These are phyloP conservation scores for Catostomus latipinnis DNA, from an alignment of 2,797 vertebrate genomes.

Conservation along the genomic window DNA sequence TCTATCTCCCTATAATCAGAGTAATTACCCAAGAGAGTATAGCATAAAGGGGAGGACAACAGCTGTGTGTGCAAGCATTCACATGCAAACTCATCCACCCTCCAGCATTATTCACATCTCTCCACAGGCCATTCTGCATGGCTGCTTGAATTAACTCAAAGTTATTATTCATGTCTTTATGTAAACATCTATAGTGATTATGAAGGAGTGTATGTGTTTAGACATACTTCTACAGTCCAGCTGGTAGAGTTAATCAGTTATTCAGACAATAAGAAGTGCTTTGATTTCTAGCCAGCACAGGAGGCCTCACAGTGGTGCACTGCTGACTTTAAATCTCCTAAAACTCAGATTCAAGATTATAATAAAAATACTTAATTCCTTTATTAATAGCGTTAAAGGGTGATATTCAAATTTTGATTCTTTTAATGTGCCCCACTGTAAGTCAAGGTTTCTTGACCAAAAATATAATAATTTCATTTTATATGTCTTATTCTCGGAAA, in stretches of 20 bases:
- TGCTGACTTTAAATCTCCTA: slow-evolving; percentile 35
- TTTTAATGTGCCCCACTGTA: background rate
- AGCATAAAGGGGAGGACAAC: slow-evolving; percentile 46
- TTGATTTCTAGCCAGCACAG: slow-evolving; percentile 52
- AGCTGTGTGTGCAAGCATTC: slow-evolving; percentile 51
- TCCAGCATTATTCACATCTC: slow-evolving; percentile 39
- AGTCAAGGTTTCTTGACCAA: no score
- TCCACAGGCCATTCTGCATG: slow-evolving; percentile 19
- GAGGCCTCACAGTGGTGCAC: slow-evolving; percentile 14
- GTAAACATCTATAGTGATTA: slow-evolving; percentile 34
- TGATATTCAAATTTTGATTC: background rate
- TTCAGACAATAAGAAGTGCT: slow-evolving; percentile 32
- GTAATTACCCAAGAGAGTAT: slow-evolving; percentile 59
- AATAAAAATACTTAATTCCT: background rate
- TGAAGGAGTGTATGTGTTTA: background rate
- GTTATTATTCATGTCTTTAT: slow-evolving; percentile 38
- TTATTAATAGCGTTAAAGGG: background rate
- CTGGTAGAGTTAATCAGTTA: slow-evolving; percentile 46
- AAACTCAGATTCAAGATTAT: slow-evolving; percentile 3
- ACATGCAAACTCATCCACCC: background rate
- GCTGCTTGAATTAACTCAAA: slow-evolving; percentile 46
- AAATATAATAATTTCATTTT: no score
- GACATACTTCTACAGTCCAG: slow-evolving; percentile 28
- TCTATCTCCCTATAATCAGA: slow-evolving; percentile 56
- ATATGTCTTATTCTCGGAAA: no score